These are phyloP conservation scores for Bergia sp. DNA, from an alignment of 92 coral and sea anemone species.

Conservation along the genomic window DNA sequence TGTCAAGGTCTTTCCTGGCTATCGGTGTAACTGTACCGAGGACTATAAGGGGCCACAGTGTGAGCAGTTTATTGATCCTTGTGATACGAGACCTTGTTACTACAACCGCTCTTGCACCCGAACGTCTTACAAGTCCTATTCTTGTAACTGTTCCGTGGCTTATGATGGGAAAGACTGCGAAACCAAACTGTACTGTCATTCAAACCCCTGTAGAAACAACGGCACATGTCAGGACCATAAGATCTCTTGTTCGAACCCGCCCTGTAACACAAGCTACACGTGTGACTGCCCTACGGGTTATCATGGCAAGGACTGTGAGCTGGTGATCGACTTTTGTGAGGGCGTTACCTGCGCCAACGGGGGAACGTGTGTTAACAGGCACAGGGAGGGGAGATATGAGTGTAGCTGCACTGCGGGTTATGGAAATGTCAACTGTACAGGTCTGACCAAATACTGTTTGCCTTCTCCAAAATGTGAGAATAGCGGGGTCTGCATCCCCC, in stretches of 20 bases:
- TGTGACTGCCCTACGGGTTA: constrained; percentile 79
- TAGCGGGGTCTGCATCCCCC: constrained; percentile 62
- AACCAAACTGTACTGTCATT: constrained; percentile 8
- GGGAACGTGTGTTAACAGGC: constrained; percentile 35
- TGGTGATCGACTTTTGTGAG: constrained; percentile 64
- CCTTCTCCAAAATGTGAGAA: constrained; percentile 58
- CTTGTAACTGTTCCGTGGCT: constrained; percentile 24
- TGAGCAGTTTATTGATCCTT: constrained; percentile 67
- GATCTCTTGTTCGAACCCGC: constrained; percentile 24
- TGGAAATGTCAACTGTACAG: constrained; percentile 80
- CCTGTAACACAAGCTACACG: constrained; percentile 59
- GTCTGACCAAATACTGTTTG: constrained; percentile 56
- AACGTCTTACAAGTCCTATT: neutral
- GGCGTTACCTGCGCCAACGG: constrained; percentile 56
- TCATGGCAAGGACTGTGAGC: constrained; percentile 74
- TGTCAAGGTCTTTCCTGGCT: constrained; percentile 64
- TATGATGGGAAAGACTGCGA: constrained; percentile 35
- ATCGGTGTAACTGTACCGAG: constrained; percentile 73
- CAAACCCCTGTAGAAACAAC: constrained; percentile 80
- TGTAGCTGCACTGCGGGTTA: constrained; percentile 83
- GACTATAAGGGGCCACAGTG: constrained; percentile 79
- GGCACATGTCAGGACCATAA: constrained; percentile 82
- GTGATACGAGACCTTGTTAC: constrained; percentile 60
- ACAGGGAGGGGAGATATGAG: constrained; percentile 55
- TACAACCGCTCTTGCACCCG: constrained; percentile 59